Evolutionary conservation across 2,797 vertebrate species (phyloP).

Genomic region (Poeciliopsis infans): DNA sequence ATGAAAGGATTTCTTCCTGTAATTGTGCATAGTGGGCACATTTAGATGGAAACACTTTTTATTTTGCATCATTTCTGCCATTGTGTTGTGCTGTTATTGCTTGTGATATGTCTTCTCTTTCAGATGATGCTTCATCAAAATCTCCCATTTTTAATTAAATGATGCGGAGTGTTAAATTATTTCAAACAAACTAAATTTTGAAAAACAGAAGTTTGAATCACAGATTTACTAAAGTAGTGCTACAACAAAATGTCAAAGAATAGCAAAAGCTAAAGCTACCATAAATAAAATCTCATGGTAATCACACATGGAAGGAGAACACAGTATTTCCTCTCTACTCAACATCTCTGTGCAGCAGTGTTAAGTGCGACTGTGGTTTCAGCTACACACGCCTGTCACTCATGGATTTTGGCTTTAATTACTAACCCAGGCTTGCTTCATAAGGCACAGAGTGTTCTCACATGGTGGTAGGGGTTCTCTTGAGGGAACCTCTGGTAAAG

Average conservation of each 20-base stretch:
- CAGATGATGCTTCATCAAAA: background rate
- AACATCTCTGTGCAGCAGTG: conserved; percentile 2
- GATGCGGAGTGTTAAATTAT: background rate
- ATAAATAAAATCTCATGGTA: conserved; percentile 8
- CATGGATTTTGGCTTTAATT: conserved; percentile 62
- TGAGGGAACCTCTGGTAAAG: conserved; percentile 49
- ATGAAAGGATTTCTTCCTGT: background rate
- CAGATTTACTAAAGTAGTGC: background rate
- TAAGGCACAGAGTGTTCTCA: conserved; percentile 58
- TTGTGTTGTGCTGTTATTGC: background rate
- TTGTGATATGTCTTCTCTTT: background rate
- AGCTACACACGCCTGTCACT: conserved; percentile 44
- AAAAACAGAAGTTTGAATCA: background rate
- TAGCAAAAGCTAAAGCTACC: background rate
- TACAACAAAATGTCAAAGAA: background rate
- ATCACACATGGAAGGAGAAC: conserved; percentile 1
- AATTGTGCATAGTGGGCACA: background rate
- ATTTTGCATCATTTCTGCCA: background rate
- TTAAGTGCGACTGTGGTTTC: conserved; percentile 28
- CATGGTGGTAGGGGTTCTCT: conserved; percentile 48
- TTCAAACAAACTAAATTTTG: background rate
- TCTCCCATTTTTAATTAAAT: background rate
- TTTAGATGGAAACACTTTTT: background rate
- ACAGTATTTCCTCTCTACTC: background rate
- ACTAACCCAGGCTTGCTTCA: conserved; percentile 63